Conservation (phyloP, 2,113 vertebrate species). For the Echinops telfairi region DNA sequence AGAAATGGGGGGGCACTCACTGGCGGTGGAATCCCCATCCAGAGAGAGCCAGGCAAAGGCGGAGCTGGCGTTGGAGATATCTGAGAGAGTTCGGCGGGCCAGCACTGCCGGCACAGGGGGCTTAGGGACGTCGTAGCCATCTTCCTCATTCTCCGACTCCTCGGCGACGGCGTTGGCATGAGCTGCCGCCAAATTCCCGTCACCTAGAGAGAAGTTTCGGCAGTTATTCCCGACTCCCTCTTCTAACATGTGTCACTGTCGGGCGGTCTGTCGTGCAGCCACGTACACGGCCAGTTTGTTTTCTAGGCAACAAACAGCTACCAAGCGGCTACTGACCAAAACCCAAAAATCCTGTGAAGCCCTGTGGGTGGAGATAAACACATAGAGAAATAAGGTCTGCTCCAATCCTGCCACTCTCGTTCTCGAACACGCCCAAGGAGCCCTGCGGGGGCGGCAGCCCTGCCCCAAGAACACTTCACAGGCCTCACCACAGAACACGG, state of each 20-base stretch:
- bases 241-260: not conserved
- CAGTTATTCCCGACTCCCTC: not conserved
- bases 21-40: slow-evolving; percentile 87
- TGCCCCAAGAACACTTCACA: not conserved
- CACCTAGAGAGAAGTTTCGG: slow-evolving; percentile 71
- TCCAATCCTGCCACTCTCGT: not conserved
- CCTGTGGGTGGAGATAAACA: not conserved
- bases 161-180: slow-evolving; percentile 87
- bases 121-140: slow-evolving; percentile 94
- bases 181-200: slow-evolving; percentile 81
- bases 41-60: slow-evolving; percentile 91
- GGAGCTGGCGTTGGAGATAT: slow-evolving; percentile 91
- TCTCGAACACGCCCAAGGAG: not conserved
- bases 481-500: not conserved
- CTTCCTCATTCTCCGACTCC: slow-evolving; percentile 90
- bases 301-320: not conserved
- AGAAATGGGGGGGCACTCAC: slow-evolving; percentile 72
- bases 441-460: not conserved
- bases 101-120: slow-evolving; percentile 86
- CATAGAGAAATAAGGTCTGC: not conserved
- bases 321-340: not conserved
- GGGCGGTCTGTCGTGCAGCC: not conserved
- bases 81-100: slow-evolving; percentile 93
- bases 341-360: not conserved
- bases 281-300: not conserved